A percentile compares a stretch with the other conserved stretches of the same genome.
Evolutionary conservation across 2,888 invertebrate genomes (phyloP).

Genomic region (Ormyrus pomaceus): DNA sequence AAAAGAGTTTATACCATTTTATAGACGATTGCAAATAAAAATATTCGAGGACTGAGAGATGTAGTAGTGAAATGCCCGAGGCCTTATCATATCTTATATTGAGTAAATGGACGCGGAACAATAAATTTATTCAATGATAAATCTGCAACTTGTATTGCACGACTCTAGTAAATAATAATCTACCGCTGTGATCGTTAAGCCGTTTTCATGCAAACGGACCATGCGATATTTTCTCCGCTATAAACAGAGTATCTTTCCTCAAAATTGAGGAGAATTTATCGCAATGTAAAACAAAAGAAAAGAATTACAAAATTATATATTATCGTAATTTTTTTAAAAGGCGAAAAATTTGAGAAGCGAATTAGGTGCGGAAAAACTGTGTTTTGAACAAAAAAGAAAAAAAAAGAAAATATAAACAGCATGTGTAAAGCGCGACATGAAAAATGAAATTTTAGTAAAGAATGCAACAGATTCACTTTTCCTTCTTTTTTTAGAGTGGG

Average conservation of each 20-base stretch:
- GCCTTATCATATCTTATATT: conserved; percentile 72
- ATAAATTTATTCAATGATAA: conserved; percentile 63
- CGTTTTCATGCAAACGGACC: conserved; percentile 60
- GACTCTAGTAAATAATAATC: conserved; percentile 57
- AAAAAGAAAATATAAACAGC: conserved; percentile 27
- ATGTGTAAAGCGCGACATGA: conserved; percentile 37
- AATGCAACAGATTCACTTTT: conserved; percentile 51
- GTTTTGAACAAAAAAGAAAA: conserved; percentile 28
- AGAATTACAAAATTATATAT: conserved; percentile 56
- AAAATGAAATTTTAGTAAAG: conserved; percentile 43
- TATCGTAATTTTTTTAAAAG: conserved; percentile 53
- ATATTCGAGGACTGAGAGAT: conserved; percentile 66
- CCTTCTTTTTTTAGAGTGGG: conserved; percentile 61
- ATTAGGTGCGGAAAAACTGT: conserved; percentile 46
- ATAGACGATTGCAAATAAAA: conserved; percentile 55
- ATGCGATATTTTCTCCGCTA: conserved; percentile 59
- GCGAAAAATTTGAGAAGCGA: conserved; percentile 46
- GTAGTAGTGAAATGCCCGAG: conserved; percentile 71
- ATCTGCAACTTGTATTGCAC: conserved; percentile 55
- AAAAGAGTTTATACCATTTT: conserved; percentile 14
- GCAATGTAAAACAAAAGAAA: conserved; percentile 44
- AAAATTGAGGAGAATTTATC: conserved; percentile 52
- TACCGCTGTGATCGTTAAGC: conserved; percentile 66
- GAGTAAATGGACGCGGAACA: conserved; percentile 67
- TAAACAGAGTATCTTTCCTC: conserved; percentile 52